These are phyloP conservation scores for Tenodera sinensis DNA, from an alignment of 2,888 invertebrate genomes.

Conservation along the genomic window DNA sequence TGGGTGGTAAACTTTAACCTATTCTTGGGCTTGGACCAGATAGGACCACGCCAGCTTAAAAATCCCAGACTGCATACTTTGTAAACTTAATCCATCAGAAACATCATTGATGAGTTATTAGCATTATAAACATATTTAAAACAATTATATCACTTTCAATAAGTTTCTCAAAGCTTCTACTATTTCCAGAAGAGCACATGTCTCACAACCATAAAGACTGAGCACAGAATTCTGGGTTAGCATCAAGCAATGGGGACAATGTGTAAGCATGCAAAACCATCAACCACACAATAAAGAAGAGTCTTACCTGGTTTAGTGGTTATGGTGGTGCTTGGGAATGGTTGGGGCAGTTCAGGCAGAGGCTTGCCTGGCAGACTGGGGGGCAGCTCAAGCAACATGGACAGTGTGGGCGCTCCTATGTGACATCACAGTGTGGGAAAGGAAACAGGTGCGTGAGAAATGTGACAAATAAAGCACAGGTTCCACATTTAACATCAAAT, in stretches of 20 bases:
- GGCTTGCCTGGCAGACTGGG: conserved; percentile 45
- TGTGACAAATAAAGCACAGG: not conserved
- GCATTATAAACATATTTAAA: no score
- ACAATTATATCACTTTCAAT: no score
- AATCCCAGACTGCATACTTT: no score
- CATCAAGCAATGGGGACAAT: not conserved
- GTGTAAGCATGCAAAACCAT: not conserved
- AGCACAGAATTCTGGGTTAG: not conserved
- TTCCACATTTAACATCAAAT: not conserved
- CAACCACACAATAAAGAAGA: not conserved
- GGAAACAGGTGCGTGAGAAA: conserved; percentile 10
- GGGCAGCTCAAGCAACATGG: conserved; percentile 64
- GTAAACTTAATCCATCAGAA: no score
- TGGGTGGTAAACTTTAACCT: no score
- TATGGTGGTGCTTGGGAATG: not conserved
- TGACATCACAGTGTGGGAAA: conserved; percentile 27
- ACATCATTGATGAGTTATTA: no score
- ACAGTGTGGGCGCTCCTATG: conserved; percentile 67
- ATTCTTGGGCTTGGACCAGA: no score
- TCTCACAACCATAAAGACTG: no score
- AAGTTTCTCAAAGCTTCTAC: no score
- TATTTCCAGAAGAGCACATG: no score
- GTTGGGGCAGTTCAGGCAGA: conserved; percentile 37
- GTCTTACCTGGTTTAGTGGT: conserved; percentile 3
- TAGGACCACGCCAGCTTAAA: no score